Evolutionary conservation across 2,888 invertebrate species (phyloP), one percentile per base, ranked within the genome.

Genomic region (Dolichopus griseipennis): DNA sequence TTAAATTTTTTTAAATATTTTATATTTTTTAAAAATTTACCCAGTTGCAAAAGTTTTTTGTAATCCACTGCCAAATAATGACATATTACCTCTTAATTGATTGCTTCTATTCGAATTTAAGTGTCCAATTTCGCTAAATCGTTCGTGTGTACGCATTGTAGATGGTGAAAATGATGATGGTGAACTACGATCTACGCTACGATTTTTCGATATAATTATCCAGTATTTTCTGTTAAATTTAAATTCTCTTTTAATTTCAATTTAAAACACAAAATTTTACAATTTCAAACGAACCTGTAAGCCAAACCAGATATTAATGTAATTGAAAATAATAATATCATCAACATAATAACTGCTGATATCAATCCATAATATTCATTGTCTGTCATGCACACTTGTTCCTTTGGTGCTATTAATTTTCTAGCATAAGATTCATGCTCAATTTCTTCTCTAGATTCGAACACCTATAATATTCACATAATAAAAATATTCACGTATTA

Each of bases 351-450:
- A 0, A 94, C 85, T 0, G 92, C 90, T 2, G 89, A 89, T 67
- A 95, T 85, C n/a, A 95, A 81, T 0, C 92, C 90, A 75, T 94
- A 89, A 80, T 95, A 94, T 79, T 93, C 93, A 68, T 91, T 87
- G 4, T 89, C 88, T 1, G 92, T 89, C 70, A 95, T 86, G 78
- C 94, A 95, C 27, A 93, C 88, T 1, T 87, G 89, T 71, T 90
- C 86, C 52, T 85, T 81, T 8, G 89, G 85, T 0, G 88, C 87
- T 0, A 89, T 83, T 0, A 89, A 84, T 41, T 86, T 85, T 67
- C 87, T 85, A 66, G 90, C 88, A 74, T 79, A 81, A 0, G 80
- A 76, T 77, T 89, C 89, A 69, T 88, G 83, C 73, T 90, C 82
- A 37, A 86, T 81, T 80, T 90, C 89, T 75, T 90, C 89, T 52